A percentile compares a stretch with the other conserved stretches of the same genome.
phyloP scores from a whole-genome alignment of 2,113 vertebrate species.

The Cathartes aura region DNA sequence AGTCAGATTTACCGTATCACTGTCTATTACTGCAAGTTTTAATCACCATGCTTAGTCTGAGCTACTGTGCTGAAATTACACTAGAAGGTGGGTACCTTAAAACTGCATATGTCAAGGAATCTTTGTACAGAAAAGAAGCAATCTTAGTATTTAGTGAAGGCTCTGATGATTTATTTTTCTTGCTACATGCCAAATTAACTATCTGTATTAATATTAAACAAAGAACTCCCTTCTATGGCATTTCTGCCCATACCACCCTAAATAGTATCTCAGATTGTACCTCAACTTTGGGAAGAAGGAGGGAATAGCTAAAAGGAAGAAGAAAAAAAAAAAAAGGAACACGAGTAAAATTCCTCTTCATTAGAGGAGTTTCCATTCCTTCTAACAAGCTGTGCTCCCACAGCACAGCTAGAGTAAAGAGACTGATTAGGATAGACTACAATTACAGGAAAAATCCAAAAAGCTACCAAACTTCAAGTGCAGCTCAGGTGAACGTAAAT shows the following conservation, averaged over 20 bases:
- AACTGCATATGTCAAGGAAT: accelerated
- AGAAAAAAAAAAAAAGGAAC: background rate
- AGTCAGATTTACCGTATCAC: background rate
- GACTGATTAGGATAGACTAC: background rate
- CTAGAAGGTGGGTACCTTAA: background rate
- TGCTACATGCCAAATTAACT: background rate
- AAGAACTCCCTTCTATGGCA: background rate
- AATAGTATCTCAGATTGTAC: background rate
- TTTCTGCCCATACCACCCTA: background rate
- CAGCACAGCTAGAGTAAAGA: background rate
- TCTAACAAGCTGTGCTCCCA: background rate
- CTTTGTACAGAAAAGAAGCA: background rate
- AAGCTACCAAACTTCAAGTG: background rate
- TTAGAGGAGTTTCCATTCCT: background rate
- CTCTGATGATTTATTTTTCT: background rate
- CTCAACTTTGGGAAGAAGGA: background rate
- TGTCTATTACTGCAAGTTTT: background rate
- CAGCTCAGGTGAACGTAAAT: background rate
- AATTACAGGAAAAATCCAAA: background rate
- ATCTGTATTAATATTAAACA: background rate
- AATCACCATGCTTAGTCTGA: background rate
- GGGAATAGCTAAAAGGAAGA: background rate
- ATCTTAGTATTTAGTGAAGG: background rate
- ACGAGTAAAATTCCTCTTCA: background rate
- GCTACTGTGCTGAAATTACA: background rate